phyloP scores from a whole-genome alignment of 2,113 vertebrate genomes.

The Numida meleagris region DNA sequence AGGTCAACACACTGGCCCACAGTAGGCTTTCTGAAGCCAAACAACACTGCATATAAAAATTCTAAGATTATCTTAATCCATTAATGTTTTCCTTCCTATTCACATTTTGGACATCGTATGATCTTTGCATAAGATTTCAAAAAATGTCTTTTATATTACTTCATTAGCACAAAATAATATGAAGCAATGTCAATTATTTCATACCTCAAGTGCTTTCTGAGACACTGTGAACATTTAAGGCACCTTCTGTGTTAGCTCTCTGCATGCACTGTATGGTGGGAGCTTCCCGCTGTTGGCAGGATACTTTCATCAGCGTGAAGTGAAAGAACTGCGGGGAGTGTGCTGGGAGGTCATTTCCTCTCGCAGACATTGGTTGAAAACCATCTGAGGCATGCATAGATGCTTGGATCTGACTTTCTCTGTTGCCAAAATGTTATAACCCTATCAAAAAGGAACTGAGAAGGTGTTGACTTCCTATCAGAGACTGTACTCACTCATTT shows the following conservation, averaged over 20 bases:
- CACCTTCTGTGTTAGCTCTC: background rate
- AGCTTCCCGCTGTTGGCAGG: background rate
- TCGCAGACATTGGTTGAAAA: background rate
- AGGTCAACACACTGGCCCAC: background rate
- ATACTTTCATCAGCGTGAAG: background rate
- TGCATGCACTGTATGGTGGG: background rate
- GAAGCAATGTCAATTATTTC: background rate
- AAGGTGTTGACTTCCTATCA: background rate
- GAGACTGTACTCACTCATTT: background rate
- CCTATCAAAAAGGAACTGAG: background rate
- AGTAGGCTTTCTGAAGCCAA: background rate
- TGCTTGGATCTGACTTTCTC: background rate
- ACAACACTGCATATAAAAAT: background rate
- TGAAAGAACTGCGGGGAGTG: background rate
- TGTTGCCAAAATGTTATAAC: background rate
- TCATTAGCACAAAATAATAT: background rate
- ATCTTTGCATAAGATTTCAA: background rate
- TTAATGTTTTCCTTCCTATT: background rate
- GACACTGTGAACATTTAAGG: background rate
- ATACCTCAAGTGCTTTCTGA: background rate
- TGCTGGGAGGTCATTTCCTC: background rate
- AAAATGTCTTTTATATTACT: background rate
- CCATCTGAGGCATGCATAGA: slow-evolving; percentile 1
- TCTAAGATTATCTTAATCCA: background rate
- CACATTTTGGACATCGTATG: background rate